Conservation (phyloP, 2,888 invertebrate species). For the Cartodere bifasciata region DNA sequence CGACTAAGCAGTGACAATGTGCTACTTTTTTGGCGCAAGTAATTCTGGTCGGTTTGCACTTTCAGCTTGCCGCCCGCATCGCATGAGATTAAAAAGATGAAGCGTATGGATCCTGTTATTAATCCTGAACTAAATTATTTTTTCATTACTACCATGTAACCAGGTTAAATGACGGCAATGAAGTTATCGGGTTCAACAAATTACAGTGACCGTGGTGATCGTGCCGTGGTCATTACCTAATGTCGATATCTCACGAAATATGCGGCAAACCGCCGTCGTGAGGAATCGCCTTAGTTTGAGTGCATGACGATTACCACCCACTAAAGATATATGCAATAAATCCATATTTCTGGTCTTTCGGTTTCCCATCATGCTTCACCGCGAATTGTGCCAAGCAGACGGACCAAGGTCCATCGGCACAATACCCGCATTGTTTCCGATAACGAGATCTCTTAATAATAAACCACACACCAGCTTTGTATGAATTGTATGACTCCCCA, state of each 20-base stretch:
- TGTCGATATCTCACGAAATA: constrained; percentile 32
- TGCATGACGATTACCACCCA: constrained; percentile 34
- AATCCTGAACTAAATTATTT: constrained; percentile 25
- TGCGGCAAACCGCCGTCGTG: constrained; percentile 24
- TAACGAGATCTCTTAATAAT: no score
- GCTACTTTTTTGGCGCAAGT: no score
- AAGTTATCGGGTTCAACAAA: constrained; percentile 31
- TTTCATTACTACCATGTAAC: constrained; percentile 28
- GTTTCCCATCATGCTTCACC: no score
- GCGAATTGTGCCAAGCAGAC: no score
- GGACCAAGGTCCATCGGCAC: no score
- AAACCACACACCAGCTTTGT: no score
- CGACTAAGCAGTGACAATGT: no score
- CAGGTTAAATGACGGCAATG: constrained; percentile 29
- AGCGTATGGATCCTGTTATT: constrained; percentile 7
- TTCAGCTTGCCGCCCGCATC: no score
- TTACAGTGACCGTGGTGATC: constrained; percentile 33
- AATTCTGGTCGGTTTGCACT: no score
- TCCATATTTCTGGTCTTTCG: constrained; percentile 29
- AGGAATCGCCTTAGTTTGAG: constrained; percentile 24
- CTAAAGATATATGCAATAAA: constrained; percentile 32
- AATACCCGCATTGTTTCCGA: no score
- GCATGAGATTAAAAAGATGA: no score
- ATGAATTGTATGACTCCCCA: no score
- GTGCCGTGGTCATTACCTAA: constrained; percentile 33